Percentiles rank a stretch among this genome's conserved stretches.
phyloP scores from a whole-genome alignment of 1,140 invertebrate species.

The Bombus superbus region DNA sequence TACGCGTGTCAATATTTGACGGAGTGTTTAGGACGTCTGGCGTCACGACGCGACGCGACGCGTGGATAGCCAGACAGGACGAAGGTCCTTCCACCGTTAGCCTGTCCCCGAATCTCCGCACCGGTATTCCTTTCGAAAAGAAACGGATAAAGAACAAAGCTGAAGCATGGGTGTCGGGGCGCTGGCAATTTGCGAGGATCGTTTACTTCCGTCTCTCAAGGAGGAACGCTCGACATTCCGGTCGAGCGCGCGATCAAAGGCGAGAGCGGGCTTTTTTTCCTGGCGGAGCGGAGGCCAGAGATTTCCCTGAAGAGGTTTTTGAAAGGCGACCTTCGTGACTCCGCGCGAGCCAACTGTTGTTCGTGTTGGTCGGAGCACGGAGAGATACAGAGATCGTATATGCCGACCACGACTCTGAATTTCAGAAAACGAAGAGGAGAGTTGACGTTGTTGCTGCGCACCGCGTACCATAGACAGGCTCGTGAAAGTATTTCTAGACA shows the following conservation, averaged over 20 bases:
- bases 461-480: too few relatives aligned
- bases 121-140: neutral
- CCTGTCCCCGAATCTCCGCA: too few relatives aligned
- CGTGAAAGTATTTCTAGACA: too few relatives aligned
- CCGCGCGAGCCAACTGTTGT: conserved; percentile 43
- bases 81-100: conserved; percentile 13
- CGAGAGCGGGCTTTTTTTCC: conserved; percentile 32
- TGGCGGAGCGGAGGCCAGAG: conserved; percentile 8
- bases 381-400: conserved; percentile 41
- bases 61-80: conserved; percentile 8
- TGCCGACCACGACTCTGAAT: conserved; percentile 17
- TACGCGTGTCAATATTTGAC: conserved; percentile 62
- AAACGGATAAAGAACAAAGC: neutral
- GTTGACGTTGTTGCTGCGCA: too few relatives aligned
- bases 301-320: conserved; percentile 55
- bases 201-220: conserved; percentile 35
- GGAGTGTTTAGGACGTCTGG: conserved; percentile 59
- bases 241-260: conserved; percentile 38
- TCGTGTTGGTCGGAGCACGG: neutral
- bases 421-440: neutral
- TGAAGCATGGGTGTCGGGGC: neutral
- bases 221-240: conserved; percentile 46
- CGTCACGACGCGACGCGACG: conserved; percentile 16
- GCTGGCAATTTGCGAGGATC: conserved; percentile 17
- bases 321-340: conserved; percentile 50